These are phyloP conservation scores for Aplidium turbinatum DNA, from an alignment of 23 tunicate genomes.

Conservation along the genomic window DNA sequence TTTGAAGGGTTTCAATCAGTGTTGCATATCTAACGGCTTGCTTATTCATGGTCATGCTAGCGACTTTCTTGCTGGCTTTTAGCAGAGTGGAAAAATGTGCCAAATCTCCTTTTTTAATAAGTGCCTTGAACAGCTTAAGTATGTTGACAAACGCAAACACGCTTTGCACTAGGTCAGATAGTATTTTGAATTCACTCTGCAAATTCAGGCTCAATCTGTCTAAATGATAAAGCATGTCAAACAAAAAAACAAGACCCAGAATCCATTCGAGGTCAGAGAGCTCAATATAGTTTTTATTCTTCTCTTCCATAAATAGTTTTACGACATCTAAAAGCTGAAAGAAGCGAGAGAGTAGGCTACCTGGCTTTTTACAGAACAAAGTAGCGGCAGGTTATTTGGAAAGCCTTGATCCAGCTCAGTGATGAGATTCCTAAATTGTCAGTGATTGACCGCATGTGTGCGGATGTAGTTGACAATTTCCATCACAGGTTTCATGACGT, in stretches of 20 bases:
- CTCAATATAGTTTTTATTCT: slow-evolving; percentile 46
- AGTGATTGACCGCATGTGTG: slow-evolving; percentile 62
- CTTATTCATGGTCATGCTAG: slow-evolving; percentile 39
- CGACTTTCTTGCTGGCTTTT: slow-evolving; percentile 52
- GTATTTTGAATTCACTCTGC: slow-evolving; percentile 53
- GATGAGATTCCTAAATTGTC: slow-evolving; percentile 48
- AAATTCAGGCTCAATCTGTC: slow-evolving; percentile 57
- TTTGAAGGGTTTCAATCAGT: slow-evolving; percentile 50
- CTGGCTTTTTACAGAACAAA: slow-evolving; percentile 47
- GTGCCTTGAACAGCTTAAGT: slow-evolving; percentile 62
- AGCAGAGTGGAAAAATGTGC: slow-evolving; percentile 42
- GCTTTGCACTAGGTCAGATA: slow-evolving; percentile 58
- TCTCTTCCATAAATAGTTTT: slow-evolving; percentile 62
- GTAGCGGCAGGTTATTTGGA: slow-evolving; percentile 57
- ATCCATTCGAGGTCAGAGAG: slow-evolving; percentile 61
- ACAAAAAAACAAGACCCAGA: slow-evolving; percentile 49
- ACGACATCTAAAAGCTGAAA: slow-evolving; percentile 52
- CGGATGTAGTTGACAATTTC: slow-evolving; percentile 55
- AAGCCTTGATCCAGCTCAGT: slow-evolving; percentile 60
- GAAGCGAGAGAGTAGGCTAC: slow-evolving; percentile 47
- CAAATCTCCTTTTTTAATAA: slow-evolving; percentile 47
- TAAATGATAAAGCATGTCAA: slow-evolving; percentile 45
- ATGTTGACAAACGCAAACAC: slow-evolving; percentile 48
- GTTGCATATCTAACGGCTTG: slow-evolving; percentile 47
- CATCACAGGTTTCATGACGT: slow-evolving; percentile 54